These are phyloP conservation scores for Andrena bucephala DNA, from an alignment of 2,888 invertebrate species.

Conservation along the genomic window DNA sequence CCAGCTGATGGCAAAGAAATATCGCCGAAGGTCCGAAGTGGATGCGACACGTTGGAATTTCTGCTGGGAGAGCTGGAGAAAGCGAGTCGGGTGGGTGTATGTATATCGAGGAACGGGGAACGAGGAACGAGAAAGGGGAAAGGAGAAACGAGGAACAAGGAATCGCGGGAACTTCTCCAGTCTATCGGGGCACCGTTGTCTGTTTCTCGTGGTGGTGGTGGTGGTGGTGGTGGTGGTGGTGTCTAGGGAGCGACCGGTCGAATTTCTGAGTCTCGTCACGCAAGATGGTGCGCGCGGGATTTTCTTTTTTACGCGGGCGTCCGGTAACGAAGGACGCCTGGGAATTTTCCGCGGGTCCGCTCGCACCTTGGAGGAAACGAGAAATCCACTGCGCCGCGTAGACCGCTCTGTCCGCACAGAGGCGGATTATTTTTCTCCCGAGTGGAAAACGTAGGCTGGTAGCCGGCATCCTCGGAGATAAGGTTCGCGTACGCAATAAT, in stretches of 20 bases:
- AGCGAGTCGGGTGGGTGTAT: slow-evolving; percentile 6
- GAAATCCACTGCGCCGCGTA: slow-evolving; percentile 59
- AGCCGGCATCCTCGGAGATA: slow-evolving; percentile 35
- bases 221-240: background rate
- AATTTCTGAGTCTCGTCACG: slow-evolving; percentile 71
- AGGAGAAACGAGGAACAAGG: slow-evolving; percentile 22
- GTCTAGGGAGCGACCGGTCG: slow-evolving; percentile 38
- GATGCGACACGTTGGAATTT: slow-evolving; percentile 46
- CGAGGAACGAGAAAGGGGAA: background rate
- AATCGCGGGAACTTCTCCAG: slow-evolving; percentile 29
- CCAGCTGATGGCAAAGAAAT: background rate
- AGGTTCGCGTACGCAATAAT: slow-evolving; percentile 65
- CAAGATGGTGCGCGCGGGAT: slow-evolving; percentile 68
- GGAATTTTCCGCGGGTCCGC: slow-evolving; percentile 77
- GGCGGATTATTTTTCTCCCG: slow-evolving; percentile 49
- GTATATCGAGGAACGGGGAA: slow-evolving; percentile 22
- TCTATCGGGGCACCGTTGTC: slow-evolving; percentile 7
- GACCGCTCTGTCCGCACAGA: background rate
- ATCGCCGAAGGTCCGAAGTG: background rate
- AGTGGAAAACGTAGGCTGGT: slow-evolving; percentile 27
- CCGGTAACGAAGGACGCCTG: slow-evolving; percentile 68
- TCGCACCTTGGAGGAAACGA: slow-evolving; percentile 70
- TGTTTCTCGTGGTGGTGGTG: slow-evolving; percentile 3
- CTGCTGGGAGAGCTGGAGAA: slow-evolving; percentile 42
- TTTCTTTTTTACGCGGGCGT: slow-evolving; percentile 67